Percentiles rank a stretch among this genome's conserved stretches.
Conservation (phyloP, 1,140 invertebrate genomes). For the Anadara kagoshimensis region DNA sequence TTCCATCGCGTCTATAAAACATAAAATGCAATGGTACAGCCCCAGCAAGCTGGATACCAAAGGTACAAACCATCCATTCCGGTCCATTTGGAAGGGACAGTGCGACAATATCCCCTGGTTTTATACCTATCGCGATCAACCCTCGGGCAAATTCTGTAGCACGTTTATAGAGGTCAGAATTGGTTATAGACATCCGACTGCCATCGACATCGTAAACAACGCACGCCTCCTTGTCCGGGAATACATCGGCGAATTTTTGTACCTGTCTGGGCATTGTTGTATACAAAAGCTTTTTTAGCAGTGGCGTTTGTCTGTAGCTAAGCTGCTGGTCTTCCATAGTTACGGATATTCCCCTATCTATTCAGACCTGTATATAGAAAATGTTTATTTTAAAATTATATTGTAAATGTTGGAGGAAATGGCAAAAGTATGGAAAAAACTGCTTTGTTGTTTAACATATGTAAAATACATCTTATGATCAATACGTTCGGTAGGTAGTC, state of each 20-base stretch:
- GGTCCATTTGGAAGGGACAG: neutral
- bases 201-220: neutral
- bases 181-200: neutral
- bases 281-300: neutral
- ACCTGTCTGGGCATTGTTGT: neutral
- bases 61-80: constrained; percentile 9
- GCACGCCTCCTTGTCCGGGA: neutral
- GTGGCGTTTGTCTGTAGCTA: neutral
- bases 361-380: too few relatives aligned
- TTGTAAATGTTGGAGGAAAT: too few relatives aligned
- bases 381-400: too few relatives aligned
- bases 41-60: constrained; percentile 11
- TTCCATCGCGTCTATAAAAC: neutral
- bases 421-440: too few relatives aligned
- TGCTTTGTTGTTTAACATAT: too few relatives aligned
- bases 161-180: neutral
- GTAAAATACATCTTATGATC: too few relatives aligned
- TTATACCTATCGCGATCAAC: neutral
- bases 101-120: neutral
- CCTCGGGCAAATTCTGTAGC: neutral
- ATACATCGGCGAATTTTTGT: neutral
- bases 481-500: too few relatives aligned
- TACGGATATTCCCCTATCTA: too few relatives aligned
- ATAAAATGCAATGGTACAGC: constrained; percentile 3
- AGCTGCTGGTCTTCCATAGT: neutral